A percentile compares a stretch with the other conserved stretches of the same genome.
Evolutionary conservation across 2,888 invertebrate genomes (phyloP).

Genomic region (Volucella inflata): DNA sequence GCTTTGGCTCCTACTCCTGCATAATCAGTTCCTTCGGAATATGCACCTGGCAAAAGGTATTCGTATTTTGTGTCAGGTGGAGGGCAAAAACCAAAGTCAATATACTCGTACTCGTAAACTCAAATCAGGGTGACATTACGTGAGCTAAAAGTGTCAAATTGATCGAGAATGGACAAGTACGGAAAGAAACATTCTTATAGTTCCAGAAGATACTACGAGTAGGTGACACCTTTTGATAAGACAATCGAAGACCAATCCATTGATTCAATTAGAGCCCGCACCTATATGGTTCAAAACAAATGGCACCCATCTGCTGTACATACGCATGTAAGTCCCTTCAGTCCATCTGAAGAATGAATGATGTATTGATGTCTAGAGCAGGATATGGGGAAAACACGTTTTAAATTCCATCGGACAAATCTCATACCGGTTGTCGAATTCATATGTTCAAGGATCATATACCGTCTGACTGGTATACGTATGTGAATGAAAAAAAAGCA

Average conservation of each 20-base stretch:
- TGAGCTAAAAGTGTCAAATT: constrained; percentile 41
- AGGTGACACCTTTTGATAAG: constrained; percentile 48
- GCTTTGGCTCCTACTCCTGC: constrained; percentile 27
- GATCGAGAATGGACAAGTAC: constrained; percentile 29
- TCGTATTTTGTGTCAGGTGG: constrained; percentile 36
- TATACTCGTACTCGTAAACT: neutral
- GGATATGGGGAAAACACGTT: constrained; percentile 61
- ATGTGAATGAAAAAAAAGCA: neutral
- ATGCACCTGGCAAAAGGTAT: constrained; percentile 17
- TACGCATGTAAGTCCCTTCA: neutral
- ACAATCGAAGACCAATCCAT: constrained; percentile 5
- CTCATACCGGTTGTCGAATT: constrained; percentile 15
- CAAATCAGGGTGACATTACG: constrained; percentile 36
- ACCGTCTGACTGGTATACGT: neutral
- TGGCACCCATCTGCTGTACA: neutral
- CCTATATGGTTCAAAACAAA: neutral
- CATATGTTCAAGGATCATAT: constrained; percentile 1
- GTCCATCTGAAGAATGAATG: constrained; percentile 33
- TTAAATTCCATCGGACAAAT: constrained; percentile 44
- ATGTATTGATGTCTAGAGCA: constrained; percentile 60
- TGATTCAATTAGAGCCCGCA: constrained; percentile 53
- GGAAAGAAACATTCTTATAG: neutral
- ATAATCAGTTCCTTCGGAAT: constrained; percentile 48
- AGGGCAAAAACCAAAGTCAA: constrained; percentile 4
- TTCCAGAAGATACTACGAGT: neutral